Conservation (phyloP, 2,797 vertebrate genomes). For the Hydrolagus colliei region DNA sequence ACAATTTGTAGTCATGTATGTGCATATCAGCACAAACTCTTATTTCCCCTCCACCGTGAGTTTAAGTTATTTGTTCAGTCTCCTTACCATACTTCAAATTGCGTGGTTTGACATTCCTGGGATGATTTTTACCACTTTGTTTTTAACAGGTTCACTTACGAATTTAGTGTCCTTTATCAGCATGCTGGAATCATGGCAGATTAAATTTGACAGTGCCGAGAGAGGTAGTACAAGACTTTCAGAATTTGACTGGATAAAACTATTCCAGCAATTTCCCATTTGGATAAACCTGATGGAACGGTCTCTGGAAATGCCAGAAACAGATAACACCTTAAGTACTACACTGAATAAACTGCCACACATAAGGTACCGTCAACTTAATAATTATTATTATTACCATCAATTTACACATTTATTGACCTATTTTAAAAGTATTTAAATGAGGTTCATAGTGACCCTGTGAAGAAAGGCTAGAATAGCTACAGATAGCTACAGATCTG, state of each 20-base stretch:
- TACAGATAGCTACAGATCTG: neutral
- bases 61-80: too few species aligned
- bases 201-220: conserved; percentile 45
- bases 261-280: conserved; percentile 48
- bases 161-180: conserved; percentile 51
- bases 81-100: too few species aligned
- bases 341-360: conserved; percentile 36
- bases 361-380: conserved; percentile 43
- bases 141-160: conserved; percentile 53
- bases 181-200: conserved; percentile 56
- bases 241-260: conserved; percentile 48
- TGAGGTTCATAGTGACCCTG: too few species aligned
- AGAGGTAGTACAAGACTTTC: conserved; percentile 35
- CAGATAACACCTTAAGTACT: conserved; percentile 42
- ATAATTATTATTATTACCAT: neutral
- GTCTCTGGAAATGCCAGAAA: conserved; percentile 41
- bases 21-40: too few species aligned
- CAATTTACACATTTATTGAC: too few species aligned
- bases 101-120: too few species aligned
- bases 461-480: neutral
- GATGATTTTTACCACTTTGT: too few species aligned
- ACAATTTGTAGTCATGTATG: too few species aligned
- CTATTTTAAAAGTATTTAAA: too few species aligned
- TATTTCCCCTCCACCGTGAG: too few species aligned
- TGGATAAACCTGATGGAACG: conserved; percentile 54